Conservation (phyloP, 1,140 invertebrate species). For the Popillia japonica region DNA sequence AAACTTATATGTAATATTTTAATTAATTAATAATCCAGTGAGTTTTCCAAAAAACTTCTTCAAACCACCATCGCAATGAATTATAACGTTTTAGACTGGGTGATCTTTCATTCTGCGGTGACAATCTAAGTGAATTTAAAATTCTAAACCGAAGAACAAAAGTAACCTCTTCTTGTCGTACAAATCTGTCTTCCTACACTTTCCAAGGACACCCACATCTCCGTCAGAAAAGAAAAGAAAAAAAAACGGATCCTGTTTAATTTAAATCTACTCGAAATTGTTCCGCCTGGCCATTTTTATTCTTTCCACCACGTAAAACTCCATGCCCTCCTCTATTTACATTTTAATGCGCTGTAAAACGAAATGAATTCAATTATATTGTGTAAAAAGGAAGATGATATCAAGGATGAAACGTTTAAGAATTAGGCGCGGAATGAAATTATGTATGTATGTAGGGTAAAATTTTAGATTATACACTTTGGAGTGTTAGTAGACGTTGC, state of each 20-base stretch:
- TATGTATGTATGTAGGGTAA: too few species aligned
- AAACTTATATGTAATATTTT: too few species aligned
- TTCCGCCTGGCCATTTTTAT: not conserved
- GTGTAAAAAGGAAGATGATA: not conserved
- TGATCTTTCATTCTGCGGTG: not conserved
- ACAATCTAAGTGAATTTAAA: constrained; percentile 7
- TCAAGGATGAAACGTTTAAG: too few species aligned
- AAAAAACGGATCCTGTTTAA: not conserved
- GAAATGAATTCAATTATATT: constrained; percentile 15
- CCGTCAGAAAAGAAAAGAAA: too few species aligned
- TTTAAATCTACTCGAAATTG: not conserved
- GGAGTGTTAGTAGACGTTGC: too few species aligned
- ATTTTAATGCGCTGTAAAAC: not conserved
- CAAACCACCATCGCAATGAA: not conserved
- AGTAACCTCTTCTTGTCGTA: too few species aligned
- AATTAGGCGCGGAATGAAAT: too few species aligned
- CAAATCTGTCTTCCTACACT: not conserved
- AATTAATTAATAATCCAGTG: too few species aligned
- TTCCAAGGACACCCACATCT: not conserved
- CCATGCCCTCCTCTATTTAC: not conserved
- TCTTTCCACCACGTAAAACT: constrained; percentile 1
- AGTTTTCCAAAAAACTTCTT: too few species aligned
- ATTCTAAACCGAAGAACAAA: not conserved
- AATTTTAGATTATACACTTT: too few species aligned
- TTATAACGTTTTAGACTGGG: not conserved